Percentiles rank a stretch among this genome's conserved stretches.
phyloP scores from a whole-genome alignment of 2,888 invertebrate species.

The Aphidius colemani region DNA sequence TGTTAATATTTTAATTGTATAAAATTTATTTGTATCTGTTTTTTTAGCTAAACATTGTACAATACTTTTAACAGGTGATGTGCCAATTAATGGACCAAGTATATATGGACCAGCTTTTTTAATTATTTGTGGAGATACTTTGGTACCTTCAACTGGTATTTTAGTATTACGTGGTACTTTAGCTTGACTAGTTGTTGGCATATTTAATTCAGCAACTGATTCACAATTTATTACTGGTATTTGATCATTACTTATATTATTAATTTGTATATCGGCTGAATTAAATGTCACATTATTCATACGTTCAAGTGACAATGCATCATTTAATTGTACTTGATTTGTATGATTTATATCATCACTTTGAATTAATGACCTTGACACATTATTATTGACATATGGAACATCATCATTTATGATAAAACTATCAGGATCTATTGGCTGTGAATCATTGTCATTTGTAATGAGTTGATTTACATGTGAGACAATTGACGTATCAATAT shows the following conservation, averaged over 20 bases:
- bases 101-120: slow-evolving; percentile 72
- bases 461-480: slow-evolving; percentile 23
- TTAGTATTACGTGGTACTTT: slow-evolving; percentile 41
- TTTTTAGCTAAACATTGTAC: slow-evolving; percentile 76
- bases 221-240: slow-evolving; percentile 29
- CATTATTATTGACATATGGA: slow-evolving; percentile 26
- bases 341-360: neutral
- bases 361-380: slow-evolving; percentile 4
- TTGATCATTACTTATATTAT: slow-evolving; percentile 25
- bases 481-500: slow-evolving; percentile 12
- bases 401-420: slow-evolving; percentile 30
- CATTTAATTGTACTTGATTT: slow-evolving; percentile 17
- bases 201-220: slow-evolving; percentile 18
- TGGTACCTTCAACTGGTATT: slow-evolving; percentile 63
- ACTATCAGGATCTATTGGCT: slow-evolving; percentile 26
- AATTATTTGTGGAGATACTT: slow-evolving; percentile 63
- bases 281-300: slow-evolving; percentile 29
- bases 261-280: slow-evolving; percentile 7
- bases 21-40: slow-evolving; percentile 72
- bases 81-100: slow-evolving; percentile 72
- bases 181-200: slow-evolving; percentile 3
- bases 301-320: slow-evolving; percentile 27
- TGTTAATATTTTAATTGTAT: slow-evolving; percentile 68
- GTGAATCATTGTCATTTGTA: neutral
- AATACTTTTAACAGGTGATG: slow-evolving; percentile 77